Evolutionary conservation across 1,140 invertebrate genomes (phyloP).

Genomic region (Drosophila mayri): DNA sequence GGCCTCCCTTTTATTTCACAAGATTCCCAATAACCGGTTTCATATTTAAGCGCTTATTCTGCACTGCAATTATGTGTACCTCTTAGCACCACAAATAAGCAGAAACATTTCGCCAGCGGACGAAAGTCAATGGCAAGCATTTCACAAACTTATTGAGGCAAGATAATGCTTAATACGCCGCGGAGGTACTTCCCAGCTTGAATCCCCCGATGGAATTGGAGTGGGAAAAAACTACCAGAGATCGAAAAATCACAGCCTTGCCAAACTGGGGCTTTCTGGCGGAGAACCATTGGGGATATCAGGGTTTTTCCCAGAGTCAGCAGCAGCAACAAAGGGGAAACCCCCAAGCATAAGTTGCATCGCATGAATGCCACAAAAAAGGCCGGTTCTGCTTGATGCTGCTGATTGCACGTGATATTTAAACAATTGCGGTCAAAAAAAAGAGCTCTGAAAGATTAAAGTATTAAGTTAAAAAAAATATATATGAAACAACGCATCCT

Average conservation of each 20-base stretch:
- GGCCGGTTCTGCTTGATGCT: neutral
- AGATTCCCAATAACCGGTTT: slow-evolving; percentile 18
- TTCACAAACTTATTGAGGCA: slow-evolving; percentile 8
- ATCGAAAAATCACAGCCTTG: neutral
- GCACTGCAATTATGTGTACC: slow-evolving; percentile 10
- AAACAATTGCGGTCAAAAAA: neutral
- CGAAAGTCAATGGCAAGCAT: slow-evolving; percentile 11
- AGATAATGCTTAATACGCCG: neutral
- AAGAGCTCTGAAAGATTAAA: neutral
- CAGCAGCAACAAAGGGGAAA: slow-evolving; percentile 11
- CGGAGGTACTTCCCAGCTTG: slow-evolving; percentile 1
- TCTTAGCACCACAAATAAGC: neutral
- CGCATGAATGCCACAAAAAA: slow-evolving; percentile 6
- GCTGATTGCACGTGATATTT: slow-evolving; percentile 39
- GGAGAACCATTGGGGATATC: slow-evolving; percentile 17
- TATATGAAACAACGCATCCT: too few relatives aligned
- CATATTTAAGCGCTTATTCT: neutral
- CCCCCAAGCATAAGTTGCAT: slow-evolving; percentile 25
- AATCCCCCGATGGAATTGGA: neutral
- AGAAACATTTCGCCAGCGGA: slow-evolving; percentile 27
- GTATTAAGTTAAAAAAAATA: neutral
- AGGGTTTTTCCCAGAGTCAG: slow-evolving; percentile 17
- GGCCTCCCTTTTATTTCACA: neutral
- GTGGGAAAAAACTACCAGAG: slow-evolving; percentile 12
- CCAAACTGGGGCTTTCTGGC: slow-evolving; percentile 20